Evolutionary conservation across 2,113 vertebrate species (phyloP), one percentile per base, ranked within the genome.

Genomic region (Grammomys surdaster): DNA sequence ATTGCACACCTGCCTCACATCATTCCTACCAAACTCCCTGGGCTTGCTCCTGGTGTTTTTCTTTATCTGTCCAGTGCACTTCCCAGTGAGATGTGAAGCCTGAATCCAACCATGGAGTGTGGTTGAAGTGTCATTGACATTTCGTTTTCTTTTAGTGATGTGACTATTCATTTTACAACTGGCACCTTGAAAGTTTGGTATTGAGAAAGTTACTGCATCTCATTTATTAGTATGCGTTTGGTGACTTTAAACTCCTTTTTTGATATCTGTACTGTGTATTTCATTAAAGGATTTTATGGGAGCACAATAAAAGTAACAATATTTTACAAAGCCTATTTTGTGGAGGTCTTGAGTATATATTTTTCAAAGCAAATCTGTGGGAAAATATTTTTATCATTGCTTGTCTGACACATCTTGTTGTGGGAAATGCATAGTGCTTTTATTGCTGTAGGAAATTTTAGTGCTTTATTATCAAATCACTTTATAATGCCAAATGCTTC

Each of bases 401-500:
- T 0, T 0, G 89, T 94, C 76, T 95, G 93, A 87, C 58, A 0
- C 91, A 90, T 97, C n/a, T 98, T 95, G 73, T 58, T 97, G 94
- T 96, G 86, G 93, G 93, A 96, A 98, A 97, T 95, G 48, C 96
- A 89, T 82, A 96, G 89, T 98, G 88, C 90, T 97, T 97, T 98
- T 97, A 95, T 97, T 97, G 97, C 97, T 98, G 96, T 73, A 91
- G 97, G 98, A 98, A 97, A 89, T 96, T 98, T 98, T 98, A 96
- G 84, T 98, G 96, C 95, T 98, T 98, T 98, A 96, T 98, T 98
- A 98, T 98, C 78, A 95, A 97, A 97, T 98, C 92, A 95, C 94
- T 98, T 98, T 97, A 96, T 98, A 98, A 98, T 97, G 96, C 96
- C 97, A 97, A 48, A 93, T 97, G 93, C 90, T 97, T 98, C 97